Evolutionary conservation across 2,113 vertebrate genomes (phyloP), one percentile per base, ranked within the genome.

Genomic region (Ariopsis seemanni): DNA sequence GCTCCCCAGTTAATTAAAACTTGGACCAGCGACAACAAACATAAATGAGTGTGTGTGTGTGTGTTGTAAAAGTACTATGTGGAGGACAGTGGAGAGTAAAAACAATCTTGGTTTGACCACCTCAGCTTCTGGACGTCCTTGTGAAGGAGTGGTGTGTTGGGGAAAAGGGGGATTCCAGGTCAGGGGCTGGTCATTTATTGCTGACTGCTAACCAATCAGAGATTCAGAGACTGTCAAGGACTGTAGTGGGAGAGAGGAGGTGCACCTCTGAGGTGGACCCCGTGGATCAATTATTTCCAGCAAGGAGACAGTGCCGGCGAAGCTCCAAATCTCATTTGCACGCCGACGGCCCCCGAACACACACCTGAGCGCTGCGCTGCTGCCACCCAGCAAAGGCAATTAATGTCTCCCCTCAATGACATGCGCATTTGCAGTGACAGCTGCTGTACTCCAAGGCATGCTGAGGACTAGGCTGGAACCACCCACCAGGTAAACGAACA

Each of bases 321-420:
- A 93, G 90, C 91, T 94, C 92, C 94, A 93, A 94, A 95, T 95
- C 93, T 95, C 93, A 94, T 95, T 95, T 95, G 91, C 94, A 92
- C 92, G 92, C 91, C 91, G 88, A 93, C 92, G 91, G 84, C 91
- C 91, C 72, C 63, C 86, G 85, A 87, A 88, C 86, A 88, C 85
- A 86, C 85, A 86, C 87, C 82, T 87, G 84, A 90, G 79, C 22
- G 27, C 52, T 72, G 22, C 90, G 62, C 86, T 88, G 91, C 90
- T 90, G 86, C 94, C 90, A 90, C 83, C 78, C 91, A 89, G 88
- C 91, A 81, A 22, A 94, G 93, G 93, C 94, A 95, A 95, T 95
- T 95, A 95, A 94, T 90, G 93, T 94, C 94, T 93, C 89, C 88
- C 91, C 90, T 93, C 93, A 93, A 90, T 93, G 93, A 94, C 93